Conservation (phyloP, 2,113 vertebrate genomes). For the Corythornis madagascariensis region DNA sequence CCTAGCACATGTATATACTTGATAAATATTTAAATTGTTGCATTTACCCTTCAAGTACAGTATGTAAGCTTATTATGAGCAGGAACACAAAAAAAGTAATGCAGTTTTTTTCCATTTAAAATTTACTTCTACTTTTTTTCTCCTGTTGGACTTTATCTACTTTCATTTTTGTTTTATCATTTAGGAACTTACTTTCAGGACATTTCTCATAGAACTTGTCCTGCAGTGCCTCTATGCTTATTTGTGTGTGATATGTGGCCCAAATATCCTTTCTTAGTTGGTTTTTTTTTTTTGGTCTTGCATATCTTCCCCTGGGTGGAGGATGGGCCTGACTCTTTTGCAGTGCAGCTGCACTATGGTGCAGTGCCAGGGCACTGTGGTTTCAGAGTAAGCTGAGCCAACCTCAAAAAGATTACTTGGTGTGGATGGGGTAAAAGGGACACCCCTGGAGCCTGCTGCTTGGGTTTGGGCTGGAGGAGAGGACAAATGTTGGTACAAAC, state of each 20-base stretch:
- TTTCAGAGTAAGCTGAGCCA: neutral
- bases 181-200: neutral
- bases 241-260: neutral
- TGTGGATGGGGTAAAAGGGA: neutral
- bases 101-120: neutral
- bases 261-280: neutral
- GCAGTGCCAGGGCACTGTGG: neutral
- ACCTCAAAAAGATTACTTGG: neutral
- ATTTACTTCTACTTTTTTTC: neutral
- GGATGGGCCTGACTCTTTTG: neutral
- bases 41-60: constrained; percentile 12
- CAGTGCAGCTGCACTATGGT: fast-evolving
- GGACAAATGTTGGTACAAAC: neutral
- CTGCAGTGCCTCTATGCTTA: fast-evolving
- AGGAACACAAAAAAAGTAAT: neutral
- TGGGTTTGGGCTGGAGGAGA: neutral
- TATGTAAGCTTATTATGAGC: neutral
- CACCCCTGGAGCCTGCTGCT: neutral
- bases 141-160: neutral
- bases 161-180: neutral
- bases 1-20: constrained; percentile 8
- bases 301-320: neutral
- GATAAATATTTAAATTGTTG: constrained; percentile 65
- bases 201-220: neutral
- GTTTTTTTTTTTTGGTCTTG: neutral